These are phyloP conservation scores for Dreissena rostriformis DNA, from an alignment of 1,140 invertebrate genomes.

Conservation along the genomic window DNA sequence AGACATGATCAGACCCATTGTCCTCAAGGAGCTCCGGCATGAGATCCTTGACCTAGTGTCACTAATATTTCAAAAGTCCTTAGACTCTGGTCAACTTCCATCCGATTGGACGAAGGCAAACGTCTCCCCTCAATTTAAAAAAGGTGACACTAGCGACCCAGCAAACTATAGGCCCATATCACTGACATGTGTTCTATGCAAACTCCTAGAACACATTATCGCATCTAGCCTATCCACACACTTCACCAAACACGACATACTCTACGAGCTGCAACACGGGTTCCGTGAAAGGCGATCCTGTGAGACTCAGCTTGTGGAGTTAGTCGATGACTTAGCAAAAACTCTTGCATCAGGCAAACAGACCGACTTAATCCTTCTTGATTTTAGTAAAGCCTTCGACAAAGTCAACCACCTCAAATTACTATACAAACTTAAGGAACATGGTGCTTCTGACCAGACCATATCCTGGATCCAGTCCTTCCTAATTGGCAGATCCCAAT, in stretches of 20 bases:
- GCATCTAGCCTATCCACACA: constrained; percentile 36
- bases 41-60: constrained; percentile 21
- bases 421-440: constrained; percentile 8
- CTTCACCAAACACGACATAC: constrained; percentile 39
- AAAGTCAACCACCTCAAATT: constrained; percentile 36
- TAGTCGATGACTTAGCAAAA: not conserved
- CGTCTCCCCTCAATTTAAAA: constrained; percentile 45
- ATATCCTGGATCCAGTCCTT: constrained; percentile 42
- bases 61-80: constrained; percentile 33
- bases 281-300: constrained; percentile 43
- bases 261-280: constrained; percentile 57
- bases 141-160: constrained; percentile 35
- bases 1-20: constrained; percentile 37
- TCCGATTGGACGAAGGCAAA: constrained; percentile 36
- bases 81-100: constrained; percentile 28
- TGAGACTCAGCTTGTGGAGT: constrained; percentile 26
- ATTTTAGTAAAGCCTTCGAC: constrained; percentile 52
- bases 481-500: constrained; percentile 18
- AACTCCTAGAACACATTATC: constrained; percentile 52
- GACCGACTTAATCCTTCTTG: constrained; percentile 43
- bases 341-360: constrained; percentile 7
- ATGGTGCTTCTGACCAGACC: constrained; percentile 36
- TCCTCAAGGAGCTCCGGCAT: constrained; percentile 47
- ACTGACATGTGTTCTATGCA: constrained; percentile 40
- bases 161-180: constrained; percentile 51